Base-by-base conservation (phyloP, 2,797 vertebrate genomes). In the Clarias platycephalus region DNA sequence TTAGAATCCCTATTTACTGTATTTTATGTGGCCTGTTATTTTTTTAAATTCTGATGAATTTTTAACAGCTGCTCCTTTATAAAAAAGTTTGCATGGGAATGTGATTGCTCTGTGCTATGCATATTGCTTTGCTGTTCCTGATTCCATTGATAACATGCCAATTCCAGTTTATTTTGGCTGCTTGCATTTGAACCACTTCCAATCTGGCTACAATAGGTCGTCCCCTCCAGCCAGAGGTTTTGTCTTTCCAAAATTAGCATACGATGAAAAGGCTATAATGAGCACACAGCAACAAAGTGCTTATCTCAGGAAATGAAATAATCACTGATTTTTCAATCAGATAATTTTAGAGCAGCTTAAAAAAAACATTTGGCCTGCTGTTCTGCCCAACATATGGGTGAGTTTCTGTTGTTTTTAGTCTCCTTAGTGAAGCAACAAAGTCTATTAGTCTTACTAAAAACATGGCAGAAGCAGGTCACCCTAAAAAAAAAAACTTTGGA, bases 231-330 rank as follows among this genome's bases (percentile, higher is more conserved):
- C 86, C 87, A 87, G 82, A 53, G 86, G 85, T 86, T 88, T 88
- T 83, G 79, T 87, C 72, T 88, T 88, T 87, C 88, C 85, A 85
- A 82, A 88, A 90, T 91, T 89, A 90, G 87, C 86, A 89, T 88
- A 81, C 81, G 85, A 87, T 89, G 80, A 87, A 90, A 89, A 85
- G 87, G 77, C 72, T 71, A 81, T 87, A 91, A 91, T 80, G 72
- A 90, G 86, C 86, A 77, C 84, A 68, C 58, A 62, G 64, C 84
- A 89, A 85, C 83, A 81, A 78, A 62, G 63, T 44, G 82, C 88
- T 90, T 90, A 87, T 90, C 88, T 88, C 72, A 90, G 90, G 90
- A 92, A 90, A 89, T 90, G 84, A 87, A 90, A 85, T 90, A 88
- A 90, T 88, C 86, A 84, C 88, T 83, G 87, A 88, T 89, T 91